Evolutionary conservation across 1,140 invertebrate species (phyloP), one percentile per base, ranked within the genome.

Genomic region (Drosophila elegans): DNA sequence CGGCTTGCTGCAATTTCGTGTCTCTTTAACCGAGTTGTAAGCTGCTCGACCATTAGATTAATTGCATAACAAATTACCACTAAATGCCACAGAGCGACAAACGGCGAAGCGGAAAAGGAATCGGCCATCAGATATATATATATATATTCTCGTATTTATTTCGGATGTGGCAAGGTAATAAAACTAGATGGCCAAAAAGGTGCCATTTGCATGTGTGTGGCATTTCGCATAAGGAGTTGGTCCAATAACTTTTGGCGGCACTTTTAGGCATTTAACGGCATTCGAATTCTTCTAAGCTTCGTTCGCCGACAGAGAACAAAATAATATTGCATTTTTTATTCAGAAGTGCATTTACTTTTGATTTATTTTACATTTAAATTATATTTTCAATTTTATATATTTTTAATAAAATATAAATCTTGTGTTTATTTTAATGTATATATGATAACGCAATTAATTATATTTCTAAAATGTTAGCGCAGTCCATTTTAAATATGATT

Each of bases 61-160:
- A 61, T 53, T 78, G 75, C 75, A 63, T 45, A 74, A 77, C 75
- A 77, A 78, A 77, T 71, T 59, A 45, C 74, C 42, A 69, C 56
- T 71, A 62, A 67, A 64, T 59, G 61, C 60, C 52, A 48, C 49
- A 56, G 41, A 60, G 48, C 45, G 45, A 57, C 52, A 44, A 56
- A 53, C 56, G 45, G 45, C 27, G 32, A 74, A 67, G 76, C 75
- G 77, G 56, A 78, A 79, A 64, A 64, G 69, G 39, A 44, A 66
- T 53, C 13, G 39, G 46, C 38, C 32, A 34, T 38, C 25, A 36
- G 39, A 55, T 49, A 21, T 3, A 7, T 16, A n/a, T 36, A 25
- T 21, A 21, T 16, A n/a, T 36, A 25, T 21, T 1, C 29, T 29
- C n/a, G 49, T 55, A 56, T 29, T 16, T 10, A 27, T 29, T 57